Percentiles rank a stretch among this genome's conserved stretches.
Conservation (phyloP, 2,113 vertebrate genomes). For the Aldabrachelys gigantea region DNA sequence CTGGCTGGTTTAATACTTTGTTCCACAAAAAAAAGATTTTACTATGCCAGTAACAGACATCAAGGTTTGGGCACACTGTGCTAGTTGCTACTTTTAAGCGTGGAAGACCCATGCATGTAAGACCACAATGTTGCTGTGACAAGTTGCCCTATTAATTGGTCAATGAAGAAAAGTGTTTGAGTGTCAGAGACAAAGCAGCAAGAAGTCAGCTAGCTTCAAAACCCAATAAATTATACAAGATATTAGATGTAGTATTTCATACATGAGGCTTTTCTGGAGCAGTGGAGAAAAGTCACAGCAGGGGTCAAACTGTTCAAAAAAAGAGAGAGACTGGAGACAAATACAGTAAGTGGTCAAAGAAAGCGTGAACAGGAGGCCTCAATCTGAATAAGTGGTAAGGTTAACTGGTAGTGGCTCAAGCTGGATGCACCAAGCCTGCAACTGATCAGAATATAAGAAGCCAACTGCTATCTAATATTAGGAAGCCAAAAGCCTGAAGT, state of each 20-base stretch:
- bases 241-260: not conserved
- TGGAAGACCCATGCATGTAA: too few species aligned
- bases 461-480: constrained; percentile 4
- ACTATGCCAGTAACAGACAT: not conserved
- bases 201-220: not conserved
- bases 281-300: not conserved
- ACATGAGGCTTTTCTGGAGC: not conserved
- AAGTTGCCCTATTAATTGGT: not conserved
- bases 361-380: not conserved
- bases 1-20: not conserved
- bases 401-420: not conserved
- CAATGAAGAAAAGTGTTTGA: not conserved
- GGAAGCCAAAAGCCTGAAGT: not conserved
- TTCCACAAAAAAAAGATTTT: not conserved
- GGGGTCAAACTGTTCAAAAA: not conserved
- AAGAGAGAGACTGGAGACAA: not conserved
- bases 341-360: not conserved
- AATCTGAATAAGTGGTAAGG: not conserved
- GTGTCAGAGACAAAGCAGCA: not conserved
- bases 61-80: not conserved
- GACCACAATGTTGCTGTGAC: too few species aligned
- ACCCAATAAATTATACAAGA: not conserved
- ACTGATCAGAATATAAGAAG: not conserved
- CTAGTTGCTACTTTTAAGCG: not conserved
- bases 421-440: not conserved